Conservation (phyloP, 2,113 vertebrate species). For the Solea solea region DNA sequence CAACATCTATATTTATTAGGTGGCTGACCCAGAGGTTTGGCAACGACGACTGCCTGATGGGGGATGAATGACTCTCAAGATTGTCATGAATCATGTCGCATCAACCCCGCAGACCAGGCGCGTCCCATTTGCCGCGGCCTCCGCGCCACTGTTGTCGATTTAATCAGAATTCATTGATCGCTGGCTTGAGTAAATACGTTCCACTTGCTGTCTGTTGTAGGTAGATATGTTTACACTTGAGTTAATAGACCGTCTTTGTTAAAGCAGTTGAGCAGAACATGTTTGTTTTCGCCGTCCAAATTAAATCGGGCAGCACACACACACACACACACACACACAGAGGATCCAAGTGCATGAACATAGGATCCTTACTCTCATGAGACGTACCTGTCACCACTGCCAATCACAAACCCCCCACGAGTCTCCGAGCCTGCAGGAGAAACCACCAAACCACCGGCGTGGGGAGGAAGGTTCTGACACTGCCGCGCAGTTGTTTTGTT, state of each 20-base stretch:
- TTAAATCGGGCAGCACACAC: not conserved
- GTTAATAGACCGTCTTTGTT: constrained; percentile 42
- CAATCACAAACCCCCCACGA: constrained; percentile 6
- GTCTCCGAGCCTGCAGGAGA: constrained; percentile 3
- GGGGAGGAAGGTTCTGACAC: constrained; percentile 29
- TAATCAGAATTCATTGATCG: constrained; percentile 69
- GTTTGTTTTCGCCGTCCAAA: constrained; percentile 35
- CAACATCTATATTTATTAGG: constrained; percentile 76
- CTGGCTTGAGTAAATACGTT: constrained; percentile 13
- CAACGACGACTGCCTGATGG: constrained; percentile 41
- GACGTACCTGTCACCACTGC: constrained; percentile 32
- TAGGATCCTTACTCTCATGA: constrained; percentile 35
- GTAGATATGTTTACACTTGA: constrained; percentile 32
- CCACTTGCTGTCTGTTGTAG: not conserved
- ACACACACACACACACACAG: not conserved
- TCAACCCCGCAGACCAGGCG: constrained; percentile 7
- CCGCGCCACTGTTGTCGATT: constrained; percentile 27
- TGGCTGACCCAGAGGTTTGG: constrained; percentile 65
- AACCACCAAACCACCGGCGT: constrained; percentile 15
- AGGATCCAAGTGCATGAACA: constrained; percentile 30
- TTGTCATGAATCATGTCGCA: constrained; percentile 54
- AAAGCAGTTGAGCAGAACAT: constrained; percentile 28
- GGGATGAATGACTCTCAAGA: constrained; percentile 59
- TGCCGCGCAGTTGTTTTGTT: constrained; percentile 24
- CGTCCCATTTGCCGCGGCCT: constrained; percentile 36